Evolutionary conservation across 2,113 vertebrate species (phyloP), one percentile per base, ranked within the genome.

Genomic region (Sebastes schlegelii): DNA sequence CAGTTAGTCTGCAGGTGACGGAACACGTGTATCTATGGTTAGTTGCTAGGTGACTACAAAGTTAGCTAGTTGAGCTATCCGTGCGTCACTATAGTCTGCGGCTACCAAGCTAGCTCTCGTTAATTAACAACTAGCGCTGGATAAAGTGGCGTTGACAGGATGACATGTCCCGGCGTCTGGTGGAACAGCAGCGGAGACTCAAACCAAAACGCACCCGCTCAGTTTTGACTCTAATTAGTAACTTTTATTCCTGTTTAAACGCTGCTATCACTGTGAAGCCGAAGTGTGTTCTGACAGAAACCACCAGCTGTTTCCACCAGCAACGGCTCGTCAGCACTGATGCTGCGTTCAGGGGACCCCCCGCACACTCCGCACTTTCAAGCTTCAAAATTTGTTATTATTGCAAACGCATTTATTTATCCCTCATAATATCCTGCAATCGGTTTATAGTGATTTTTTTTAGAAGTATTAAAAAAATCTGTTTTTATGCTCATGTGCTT

Each of bases 281-380:
- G 46, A 17, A 14, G 13, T 34, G 40, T 42, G 86, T 68, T 61
- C 62, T 88, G 90, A 91, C 88, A 89, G 91, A 92, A 94, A 92
- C 88, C 82, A 92, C 87, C 93, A 94, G 91, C 93, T 94, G 93
- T 93, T 92, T 92, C 91, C 88, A 84, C 83, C 70, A 79, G 87
- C 92, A 86, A 90, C 89, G 80, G 85, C 89, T 91, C 89, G 93
- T 94, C 93, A 94, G 89, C 92, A 86, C 74, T 45, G 54, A 52
- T 76, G 93, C 16, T 69, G 91, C 92, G 78, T 93, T 92, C 90
- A 93, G 0, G 78, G 12, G 4, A 34, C 1, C 8, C 40, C 26
- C 7, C 66, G 73, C 9, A 70, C 46, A 45, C 48, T 13, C 21
- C 23, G 34, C 12, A 7, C 23, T 46, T 49, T 49, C 12, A 2